Evolutionary conservation across 2,113 vertebrate species (phyloP).

Genomic region (Misgurnus anguillicaudatus): DNA sequence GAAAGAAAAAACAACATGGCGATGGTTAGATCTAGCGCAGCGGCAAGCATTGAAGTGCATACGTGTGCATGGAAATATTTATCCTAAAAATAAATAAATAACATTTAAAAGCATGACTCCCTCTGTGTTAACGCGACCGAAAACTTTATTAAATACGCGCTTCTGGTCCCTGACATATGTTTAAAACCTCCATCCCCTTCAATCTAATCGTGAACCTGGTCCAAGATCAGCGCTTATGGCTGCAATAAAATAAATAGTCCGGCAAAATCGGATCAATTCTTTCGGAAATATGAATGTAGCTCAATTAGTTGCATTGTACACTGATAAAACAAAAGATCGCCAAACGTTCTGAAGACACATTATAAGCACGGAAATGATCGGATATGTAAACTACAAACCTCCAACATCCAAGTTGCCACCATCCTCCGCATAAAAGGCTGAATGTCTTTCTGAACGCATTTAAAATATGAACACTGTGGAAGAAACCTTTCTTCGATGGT

Average conservation of each 20-base stretch:
- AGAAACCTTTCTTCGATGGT: slow-evolving; percentile 91
- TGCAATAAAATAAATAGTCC: slow-evolving; percentile 43
- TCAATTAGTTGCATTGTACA: not conserved
- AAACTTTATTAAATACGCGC: not conserved
- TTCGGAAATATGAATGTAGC: slow-evolving; percentile 18
- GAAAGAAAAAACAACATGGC: slow-evolving; percentile 85
- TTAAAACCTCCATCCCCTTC: slow-evolving; percentile 28
- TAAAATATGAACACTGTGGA: slow-evolving; percentile 90
- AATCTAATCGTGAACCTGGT: slow-evolving; percentile 42
- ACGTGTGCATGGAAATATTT: slow-evolving; percentile 83
- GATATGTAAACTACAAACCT: slow-evolving; percentile 78
- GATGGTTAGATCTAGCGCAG: slow-evolving; percentile 66
- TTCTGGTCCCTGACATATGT: slow-evolving; percentile 27
- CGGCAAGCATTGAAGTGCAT: slow-evolving; percentile 75
- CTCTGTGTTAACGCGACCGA: slow-evolving; percentile 23
- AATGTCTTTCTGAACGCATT: slow-evolving; percentile 93
- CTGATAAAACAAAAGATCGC: not conserved
- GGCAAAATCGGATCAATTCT: slow-evolving; percentile 22
- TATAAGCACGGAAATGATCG: slow-evolving; percentile 33
- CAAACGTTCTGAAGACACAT: not conserved
- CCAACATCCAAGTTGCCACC: slow-evolving; percentile 96
- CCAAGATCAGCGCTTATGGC: slow-evolving; percentile 39
- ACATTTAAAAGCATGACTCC: slow-evolving; percentile 55
- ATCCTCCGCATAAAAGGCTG: slow-evolving; percentile 93
- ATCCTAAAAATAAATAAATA: slow-evolving; percentile 69